These are phyloP conservation scores for Nemurella pictetii DNA, from an alignment of 2,888 invertebrate genomes.

Conservation along the genomic window DNA sequence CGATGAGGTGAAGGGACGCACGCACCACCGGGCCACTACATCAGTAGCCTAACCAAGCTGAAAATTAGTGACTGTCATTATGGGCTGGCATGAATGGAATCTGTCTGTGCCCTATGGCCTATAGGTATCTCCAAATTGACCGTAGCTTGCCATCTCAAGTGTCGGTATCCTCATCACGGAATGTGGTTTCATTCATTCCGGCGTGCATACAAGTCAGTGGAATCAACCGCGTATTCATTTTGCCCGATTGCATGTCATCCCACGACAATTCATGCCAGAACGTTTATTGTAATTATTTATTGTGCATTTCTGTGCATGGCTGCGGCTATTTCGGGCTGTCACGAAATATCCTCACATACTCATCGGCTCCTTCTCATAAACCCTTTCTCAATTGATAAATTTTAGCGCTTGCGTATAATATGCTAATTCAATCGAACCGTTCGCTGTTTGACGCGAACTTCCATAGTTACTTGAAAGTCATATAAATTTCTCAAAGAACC, in stretches of 20 bases:
- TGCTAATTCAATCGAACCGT: too few species aligned
- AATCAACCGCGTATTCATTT: neutral
- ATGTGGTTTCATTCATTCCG: constrained; percentile 19
- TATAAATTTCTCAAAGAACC: neutral
- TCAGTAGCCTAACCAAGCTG: constrained; percentile 28
- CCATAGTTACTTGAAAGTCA: too few species aligned
- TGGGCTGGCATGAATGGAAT: neutral
- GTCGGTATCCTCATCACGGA: neutral
- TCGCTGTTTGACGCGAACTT: too few species aligned
- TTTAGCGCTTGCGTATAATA: too few species aligned
- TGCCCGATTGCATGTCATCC: neutral
- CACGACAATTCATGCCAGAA: neutral
- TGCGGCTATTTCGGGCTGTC: neutral
- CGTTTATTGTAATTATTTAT: neutral
- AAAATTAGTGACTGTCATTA: constrained; percentile 27
- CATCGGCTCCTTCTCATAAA: too few species aligned
- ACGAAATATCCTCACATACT: neutral
- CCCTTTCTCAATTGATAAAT: too few species aligned
- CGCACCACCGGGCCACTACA: neutral
- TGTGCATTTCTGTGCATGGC: neutral
- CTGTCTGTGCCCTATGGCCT: neutral
- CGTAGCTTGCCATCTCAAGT: neutral
- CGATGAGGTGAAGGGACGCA: constrained; percentile 11
- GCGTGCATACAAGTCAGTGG: constrained; percentile 1
- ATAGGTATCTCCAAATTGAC: neutral